A percentile compares a stretch with the other conserved stretches of the same genome.
Evolutionary conservation across 1,140 invertebrate genomes (phyloP).

Genomic region (Cotesia glomerata): DNA sequence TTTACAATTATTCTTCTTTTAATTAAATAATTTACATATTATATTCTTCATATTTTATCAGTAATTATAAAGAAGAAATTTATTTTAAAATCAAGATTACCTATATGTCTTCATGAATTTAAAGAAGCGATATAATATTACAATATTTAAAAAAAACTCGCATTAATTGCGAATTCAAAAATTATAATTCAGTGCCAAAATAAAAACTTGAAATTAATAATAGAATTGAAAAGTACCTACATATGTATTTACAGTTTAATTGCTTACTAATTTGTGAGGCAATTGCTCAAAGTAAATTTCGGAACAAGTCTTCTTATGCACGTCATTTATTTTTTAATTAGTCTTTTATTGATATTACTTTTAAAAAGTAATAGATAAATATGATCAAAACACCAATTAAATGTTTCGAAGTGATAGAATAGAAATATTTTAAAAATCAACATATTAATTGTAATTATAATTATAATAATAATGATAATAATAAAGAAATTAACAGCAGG

Average conservation of each 20-base stretch:
- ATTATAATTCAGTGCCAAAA: conserved; percentile 28
- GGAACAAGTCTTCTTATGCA: neutral
- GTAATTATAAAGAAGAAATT: too few species aligned
- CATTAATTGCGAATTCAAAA: neutral
- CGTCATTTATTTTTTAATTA: neutral
- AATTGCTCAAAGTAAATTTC: conserved; percentile 49
- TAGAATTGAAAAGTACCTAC: conserved; percentile 9
- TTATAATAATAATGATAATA: neutral
- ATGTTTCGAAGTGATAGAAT: too few species aligned
- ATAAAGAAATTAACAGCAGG: neutral
- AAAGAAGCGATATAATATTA: neutral
- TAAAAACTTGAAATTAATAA: conserved; percentile 38
- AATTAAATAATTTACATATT: too few species aligned
- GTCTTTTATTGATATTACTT: neutral
- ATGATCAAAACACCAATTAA: neutral
- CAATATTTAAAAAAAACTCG: neutral
- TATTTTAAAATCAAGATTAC: too few species aligned
- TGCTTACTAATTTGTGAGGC: conserved; percentile 28
- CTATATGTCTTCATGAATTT: neutral
- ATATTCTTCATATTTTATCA: too few species aligned
- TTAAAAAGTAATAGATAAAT: neutral
- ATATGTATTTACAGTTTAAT: conserved; percentile 26
- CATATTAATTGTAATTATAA: neutral
- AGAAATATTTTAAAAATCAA: too few species aligned
- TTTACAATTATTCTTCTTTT: too few species aligned